phyloP scores from a whole-genome alignment of 1,140 invertebrate genomes.

The Orius insidiosus region DNA sequence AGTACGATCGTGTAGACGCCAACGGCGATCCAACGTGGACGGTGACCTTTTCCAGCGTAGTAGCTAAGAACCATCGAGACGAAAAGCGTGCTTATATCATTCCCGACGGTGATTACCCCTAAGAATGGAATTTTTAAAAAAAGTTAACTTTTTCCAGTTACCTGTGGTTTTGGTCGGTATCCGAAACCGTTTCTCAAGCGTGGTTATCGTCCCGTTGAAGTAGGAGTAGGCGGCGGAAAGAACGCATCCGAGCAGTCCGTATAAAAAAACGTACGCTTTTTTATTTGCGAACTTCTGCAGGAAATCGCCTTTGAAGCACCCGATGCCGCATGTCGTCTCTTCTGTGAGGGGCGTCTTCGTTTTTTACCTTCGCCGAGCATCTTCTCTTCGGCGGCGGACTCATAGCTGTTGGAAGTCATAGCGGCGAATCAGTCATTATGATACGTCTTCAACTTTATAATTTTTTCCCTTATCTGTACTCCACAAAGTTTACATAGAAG shows the following conservation, averaged over 20 bases:
- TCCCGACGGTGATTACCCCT: conserved; percentile 53
- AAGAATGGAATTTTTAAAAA: conserved; percentile 3
- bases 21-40: conserved; percentile 50
- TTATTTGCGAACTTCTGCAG: conserved; percentile 54
- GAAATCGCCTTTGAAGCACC: conserved; percentile 34
- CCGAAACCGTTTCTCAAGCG: conserved; percentile 63
- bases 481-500: too few relatives aligned
- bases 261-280: conserved; percentile 52
- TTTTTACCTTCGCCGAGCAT: too few relatives aligned
- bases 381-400: too few relatives aligned
- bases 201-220: conserved; percentile 59
- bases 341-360: conserved; percentile 29
- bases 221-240: conserved; percentile 61
- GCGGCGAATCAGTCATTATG: too few relatives aligned
- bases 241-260: conserved; percentile 51
- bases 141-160: conserved; percentile 23
- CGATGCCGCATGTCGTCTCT: conserved; percentile 43
- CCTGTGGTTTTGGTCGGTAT: conserved; percentile 58
- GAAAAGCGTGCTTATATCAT: conserved; percentile 41
- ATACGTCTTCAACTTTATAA: too few relatives aligned
- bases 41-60: conserved; percentile 46
- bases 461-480: too few relatives aligned
- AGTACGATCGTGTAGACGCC: conserved; percentile 49
- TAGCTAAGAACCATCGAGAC: conserved; percentile 43
- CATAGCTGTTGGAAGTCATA: too few relatives aligned